Base-by-base conservation (phyloP, 2,113 vertebrate species). In the Tretioscincus oriximinensis region DNA sequence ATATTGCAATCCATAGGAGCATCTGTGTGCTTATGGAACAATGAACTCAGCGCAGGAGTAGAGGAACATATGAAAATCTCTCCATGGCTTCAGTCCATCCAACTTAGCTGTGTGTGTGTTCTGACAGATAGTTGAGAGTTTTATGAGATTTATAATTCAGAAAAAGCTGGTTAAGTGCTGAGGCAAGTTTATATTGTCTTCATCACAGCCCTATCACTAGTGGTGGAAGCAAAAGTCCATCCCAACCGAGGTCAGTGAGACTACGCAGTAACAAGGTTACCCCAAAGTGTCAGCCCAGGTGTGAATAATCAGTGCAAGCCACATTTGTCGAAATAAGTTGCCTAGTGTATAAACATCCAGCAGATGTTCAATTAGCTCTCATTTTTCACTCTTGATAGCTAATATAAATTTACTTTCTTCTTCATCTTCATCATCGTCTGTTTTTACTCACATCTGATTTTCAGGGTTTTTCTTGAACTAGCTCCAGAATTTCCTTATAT, bases 311-410 rank as follows among this genome's bases (percentile, higher is more conserved):
- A 61, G 49, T 51, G 21, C 20, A 21, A 61, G 22, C 5, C 29
- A 26, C 58, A 24, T 61, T 61, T 35, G 73, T 24, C 29, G 31
- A 26, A 61, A 61, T 9, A 2, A 41, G 22, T 21, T 61, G 54
- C 29, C 60, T 29, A 61, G 26, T 60, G 73, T 41, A 21, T 29
- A 75, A 75, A 75, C 54, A 61, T 26, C 54, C 54, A 31, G 73
- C 73, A 75, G 73, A 61, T 75, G 58, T 61, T 10, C 18, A 61
- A 75, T 75, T 35, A 61, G 29, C 73, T 58, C 31, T 75, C 51
- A 61, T 75, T 75, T 75, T 61, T 75, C 73, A 75, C 41, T 29
- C 73, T 75, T 75, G 73, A 63, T 75, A 35, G 29, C 54, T 20
- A 73, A 9, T 29, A 63, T 26, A 75, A 75, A 75, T 75, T 26